Conservation (phyloP, 2,113 vertebrate species). For the cattle (Bos taurus) region ARS-UCD2.0 NC_037342.1:81601501-81602000, state of each 20-base stretch:
- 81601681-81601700: not conserved
- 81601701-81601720: not conserved
- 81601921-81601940: not conserved
- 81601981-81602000: not conserved
- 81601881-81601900: not conserved
- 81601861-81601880: not conserved
- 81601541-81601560: not conserved
- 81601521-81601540: constrained; percentile 62
- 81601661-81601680: not conserved
- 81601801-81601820: not conserved
- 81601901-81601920: not conserved
- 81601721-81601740: not conserved
- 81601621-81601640: not conserved
- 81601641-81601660: not conserved
- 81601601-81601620: not conserved
- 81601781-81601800: not conserved
- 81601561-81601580: not conserved
- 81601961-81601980: not conserved
- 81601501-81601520: constrained; percentile 63
- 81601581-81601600: not conserved
- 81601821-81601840: not conserved
- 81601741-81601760: not conserved
- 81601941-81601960: not conserved
- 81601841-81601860: not conserved
- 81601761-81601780: not conserved